phyloP scores from a whole-genome alignment of 2,113 vertebrate genomes.

The Colistium nudipinnis region DNA sequence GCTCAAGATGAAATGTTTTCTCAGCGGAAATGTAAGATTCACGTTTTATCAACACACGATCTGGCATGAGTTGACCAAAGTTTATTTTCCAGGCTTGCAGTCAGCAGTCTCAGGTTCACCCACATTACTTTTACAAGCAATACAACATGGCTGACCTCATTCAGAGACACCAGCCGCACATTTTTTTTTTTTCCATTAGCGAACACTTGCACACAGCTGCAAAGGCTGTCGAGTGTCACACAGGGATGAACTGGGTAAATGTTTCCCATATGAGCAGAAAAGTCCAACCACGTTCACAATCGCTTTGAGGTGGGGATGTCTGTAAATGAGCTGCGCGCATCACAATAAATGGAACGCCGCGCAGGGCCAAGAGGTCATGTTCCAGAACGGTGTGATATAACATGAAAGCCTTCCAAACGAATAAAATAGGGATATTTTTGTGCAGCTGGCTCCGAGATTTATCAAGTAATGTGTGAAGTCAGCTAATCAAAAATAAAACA shows the following conservation, averaged over 20 bases:
- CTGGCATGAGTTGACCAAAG: constrained; percentile 38
- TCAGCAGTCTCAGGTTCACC: constrained; percentile 58
- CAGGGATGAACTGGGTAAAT: not conserved
- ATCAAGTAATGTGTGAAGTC: no score
- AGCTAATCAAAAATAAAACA: not conserved
- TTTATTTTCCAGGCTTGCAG: constrained; percentile 4
- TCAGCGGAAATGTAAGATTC: constrained; percentile 48
- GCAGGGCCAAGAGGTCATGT: not conserved
- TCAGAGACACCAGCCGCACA: constrained; percentile 1
- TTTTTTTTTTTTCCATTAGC: constrained; percentile 32
- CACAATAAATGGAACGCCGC: not conserved
- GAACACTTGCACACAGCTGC: not conserved
- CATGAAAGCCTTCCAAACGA: no score
- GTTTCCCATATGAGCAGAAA: not conserved
- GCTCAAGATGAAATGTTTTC: not conserved
- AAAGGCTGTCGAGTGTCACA: no score
- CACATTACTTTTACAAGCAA: constrained; percentile 29
- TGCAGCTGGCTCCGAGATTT: not conserved
- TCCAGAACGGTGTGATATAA: no score
- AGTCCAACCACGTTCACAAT: not conserved
- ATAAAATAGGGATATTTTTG: not conserved
- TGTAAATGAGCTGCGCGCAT: not conserved
- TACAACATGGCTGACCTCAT: not conserved
- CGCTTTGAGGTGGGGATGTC: not conserved
- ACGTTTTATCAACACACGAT: constrained; percentile 66